Evolutionary conservation across 2,113 vertebrate genomes (phyloP).

Genomic region (Seriola quinqueradiata): DNA sequence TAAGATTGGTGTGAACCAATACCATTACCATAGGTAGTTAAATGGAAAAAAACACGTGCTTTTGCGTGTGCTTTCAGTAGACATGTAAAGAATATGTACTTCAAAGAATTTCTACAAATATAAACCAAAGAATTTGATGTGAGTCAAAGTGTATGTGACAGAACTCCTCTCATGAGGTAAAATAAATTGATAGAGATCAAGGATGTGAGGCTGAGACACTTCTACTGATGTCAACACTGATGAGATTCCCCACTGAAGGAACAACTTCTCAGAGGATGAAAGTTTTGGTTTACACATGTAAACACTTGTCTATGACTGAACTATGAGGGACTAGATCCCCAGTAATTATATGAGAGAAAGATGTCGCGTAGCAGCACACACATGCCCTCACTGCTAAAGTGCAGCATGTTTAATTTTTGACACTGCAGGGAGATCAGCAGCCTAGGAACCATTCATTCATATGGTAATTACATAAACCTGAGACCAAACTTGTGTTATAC

Average conservation of each 20-base stretch:
- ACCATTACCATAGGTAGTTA: conserved; percentile 38
- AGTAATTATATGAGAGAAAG: conserved; percentile 47
- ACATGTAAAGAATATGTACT: conserved; percentile 54
- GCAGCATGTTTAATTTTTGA: conserved; percentile 48
- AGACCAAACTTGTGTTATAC: conserved; percentile 31
- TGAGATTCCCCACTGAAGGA: conserved; percentile 40
- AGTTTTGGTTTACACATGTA: conserved; percentile 54
- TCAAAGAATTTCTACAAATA: conserved; percentile 30
- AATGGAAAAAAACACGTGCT: not conserved
- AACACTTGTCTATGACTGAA: conserved; percentile 40
- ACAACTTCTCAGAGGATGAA: conserved; percentile 50
- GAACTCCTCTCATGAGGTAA: conserved; percentile 38
- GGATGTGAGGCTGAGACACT: conserved; percentile 32
- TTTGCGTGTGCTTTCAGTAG: conserved; percentile 8
- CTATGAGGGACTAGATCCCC: conserved; percentile 8
- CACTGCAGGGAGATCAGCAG: conserved; percentile 29
- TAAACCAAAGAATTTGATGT: conserved; percentile 34
- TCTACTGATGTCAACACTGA: conserved; percentile 61
- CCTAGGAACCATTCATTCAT: conserved; percentile 29
- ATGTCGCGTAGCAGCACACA: not conserved
- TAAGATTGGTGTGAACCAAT: conserved; percentile 44
- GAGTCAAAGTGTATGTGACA: conserved; percentile 25
- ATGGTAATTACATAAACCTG: conserved; percentile 41
- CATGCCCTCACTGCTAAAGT: not conserved
- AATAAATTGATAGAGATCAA: conserved; percentile 60